Evolutionary conservation across 2,888 invertebrate species (phyloP), one percentile per base, ranked within the genome.

Genomic region (Drosophila emarginata): DNA sequence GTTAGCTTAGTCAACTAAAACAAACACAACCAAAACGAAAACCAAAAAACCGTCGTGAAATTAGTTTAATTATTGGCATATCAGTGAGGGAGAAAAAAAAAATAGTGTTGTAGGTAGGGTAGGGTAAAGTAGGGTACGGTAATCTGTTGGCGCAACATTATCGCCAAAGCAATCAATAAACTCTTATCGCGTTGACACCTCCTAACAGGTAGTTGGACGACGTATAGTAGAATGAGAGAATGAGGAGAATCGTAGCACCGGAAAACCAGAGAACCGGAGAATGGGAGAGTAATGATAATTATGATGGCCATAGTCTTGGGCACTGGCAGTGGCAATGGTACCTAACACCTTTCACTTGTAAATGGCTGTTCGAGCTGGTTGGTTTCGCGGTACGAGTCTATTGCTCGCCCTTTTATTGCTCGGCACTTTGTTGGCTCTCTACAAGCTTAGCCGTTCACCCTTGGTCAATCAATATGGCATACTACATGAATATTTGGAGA

Each of bases 381-480:
- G 76, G 67, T 72, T 50, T 40, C 71, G 74, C 21, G 28, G 59
- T 21, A 61, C 36, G 71, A 36, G 18, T 76, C 28, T 56, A 69
- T 56, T 72, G 52, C 45, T 69, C 50, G 21, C 28, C 12, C 14
- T 73, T 2, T 52, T 72, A 21, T 40, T 81, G 12, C 23, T 92
- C 96, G 75, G 95, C 95, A 18, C 75, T 0, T 53, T 86, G n/a
- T 15, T 79, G 4, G 67, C 74, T 45, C 32, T 80, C 2, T 83
- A 89, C 37, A 59, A 73, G 4, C 39, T 89, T 0, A 66, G 54
- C n/a, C 79, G 53, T 0, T 68, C 80, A 1, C 91, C 91, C 14
- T 72, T 87, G 18, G 71, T 91, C 11, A 89, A 89, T 69, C 91
- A 91, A 40, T 87, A 91, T 70, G 74, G 63, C 14, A 79, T 91